Evolutionary conservation across 2,113 vertebrate species (phyloP).

Genomic region (Phalacrocorax carbo): DNA sequence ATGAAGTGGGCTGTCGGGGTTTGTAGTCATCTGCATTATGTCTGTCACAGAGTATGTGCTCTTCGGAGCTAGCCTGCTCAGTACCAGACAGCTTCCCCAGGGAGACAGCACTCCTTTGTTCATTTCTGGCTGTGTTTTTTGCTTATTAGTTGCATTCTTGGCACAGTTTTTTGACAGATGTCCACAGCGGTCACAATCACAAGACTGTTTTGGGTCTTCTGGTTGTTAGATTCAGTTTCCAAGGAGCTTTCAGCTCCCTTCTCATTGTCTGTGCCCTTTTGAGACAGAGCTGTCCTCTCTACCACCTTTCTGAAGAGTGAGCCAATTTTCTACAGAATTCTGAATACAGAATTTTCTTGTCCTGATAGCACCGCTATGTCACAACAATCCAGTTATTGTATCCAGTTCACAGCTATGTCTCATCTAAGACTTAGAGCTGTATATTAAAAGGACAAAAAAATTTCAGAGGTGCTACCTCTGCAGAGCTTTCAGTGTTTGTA

Average conservation of each 20-base stretch:
- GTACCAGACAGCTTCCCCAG: conserved; percentile 35
- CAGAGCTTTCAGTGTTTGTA: not conserved
- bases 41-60: not conserved
- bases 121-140: not conserved
- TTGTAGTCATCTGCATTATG: not conserved
- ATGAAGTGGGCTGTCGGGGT: not conserved
- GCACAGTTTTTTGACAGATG: conserved; percentile 60
- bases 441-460: not conserved
- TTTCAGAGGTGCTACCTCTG: not conserved
- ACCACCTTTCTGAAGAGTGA: not conserved
- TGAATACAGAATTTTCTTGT: not conserved
- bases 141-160: conserved; percentile 54
- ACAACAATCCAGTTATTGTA: not conserved
- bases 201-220: conserved; percentile 48
- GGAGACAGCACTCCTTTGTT: conserved; percentile 58
- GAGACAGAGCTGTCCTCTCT: conserved; percentile 16
- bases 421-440: not conserved
- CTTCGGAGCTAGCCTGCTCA: not conserved
- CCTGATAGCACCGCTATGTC: not conserved
- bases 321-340: not conserved
- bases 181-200: conserved; percentile 34
- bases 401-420: not conserved
- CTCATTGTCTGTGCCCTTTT: conserved; percentile 26
- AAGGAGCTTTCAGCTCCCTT: conserved; percentile 6
- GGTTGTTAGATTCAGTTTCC: conserved; percentile 55